Evolutionary conservation across 2,888 invertebrate species (phyloP).

Genomic region (Nezara viridula): DNA sequence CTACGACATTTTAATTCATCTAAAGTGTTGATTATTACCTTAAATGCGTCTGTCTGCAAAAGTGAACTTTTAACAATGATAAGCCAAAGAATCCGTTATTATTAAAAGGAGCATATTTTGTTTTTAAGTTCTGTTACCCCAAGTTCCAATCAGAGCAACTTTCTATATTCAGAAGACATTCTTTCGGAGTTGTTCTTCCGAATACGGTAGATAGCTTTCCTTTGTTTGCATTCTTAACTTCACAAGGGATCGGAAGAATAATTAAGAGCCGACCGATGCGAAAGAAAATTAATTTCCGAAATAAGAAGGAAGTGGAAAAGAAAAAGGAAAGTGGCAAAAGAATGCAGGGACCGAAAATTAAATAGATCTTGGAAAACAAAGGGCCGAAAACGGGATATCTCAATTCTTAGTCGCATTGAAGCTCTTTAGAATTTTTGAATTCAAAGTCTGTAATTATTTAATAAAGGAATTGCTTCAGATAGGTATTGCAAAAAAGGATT

Average conservation of each 20-base stretch:
- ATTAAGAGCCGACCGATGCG: background rate
- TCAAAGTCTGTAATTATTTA: no score
- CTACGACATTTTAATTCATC: no score
- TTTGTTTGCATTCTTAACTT: background rate
- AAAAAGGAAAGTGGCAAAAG: background rate
- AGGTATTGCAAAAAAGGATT: no score
- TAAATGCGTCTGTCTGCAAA: no score
- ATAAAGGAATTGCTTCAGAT: no score
- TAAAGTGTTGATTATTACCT: no score
- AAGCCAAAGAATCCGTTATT: background rate
- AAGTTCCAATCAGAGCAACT: background rate
- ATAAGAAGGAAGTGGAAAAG: background rate
- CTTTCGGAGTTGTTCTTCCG: background rate
- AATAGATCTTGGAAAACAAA: background rate
- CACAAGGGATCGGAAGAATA: background rate
- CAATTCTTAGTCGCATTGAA: background rate
- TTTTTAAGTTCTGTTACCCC: background rate
- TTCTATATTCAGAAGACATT: background rate
- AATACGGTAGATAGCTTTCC: background rate
- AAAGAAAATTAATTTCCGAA: conserved; percentile 7
- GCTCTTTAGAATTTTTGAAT: no score
- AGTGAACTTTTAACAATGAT: background rate
- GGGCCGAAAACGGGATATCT: background rate
- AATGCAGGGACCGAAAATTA: background rate
- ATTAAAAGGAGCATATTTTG: background rate